Percentiles rank a stretch among this genome's conserved stretches.
Evolutionary conservation across 92 coral and sea anemone genomes (phyloP).

Genomic region (Epizoanthus fatuus): DNA sequence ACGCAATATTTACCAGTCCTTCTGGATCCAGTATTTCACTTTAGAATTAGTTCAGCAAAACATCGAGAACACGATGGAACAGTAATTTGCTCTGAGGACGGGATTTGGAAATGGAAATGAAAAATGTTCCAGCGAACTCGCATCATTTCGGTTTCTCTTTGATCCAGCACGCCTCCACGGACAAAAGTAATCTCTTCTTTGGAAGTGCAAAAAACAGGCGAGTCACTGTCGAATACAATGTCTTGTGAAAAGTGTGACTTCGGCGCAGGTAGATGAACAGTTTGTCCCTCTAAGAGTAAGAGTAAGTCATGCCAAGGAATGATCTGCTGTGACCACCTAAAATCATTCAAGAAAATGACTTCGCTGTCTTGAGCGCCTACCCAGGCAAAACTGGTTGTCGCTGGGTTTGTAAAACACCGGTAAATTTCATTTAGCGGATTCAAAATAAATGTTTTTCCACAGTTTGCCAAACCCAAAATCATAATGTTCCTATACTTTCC

Average conservation of each 20-base stretch:
- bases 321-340: conserved; percentile 50
- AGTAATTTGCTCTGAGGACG: too few relatives aligned
- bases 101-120: too few relatives aligned
- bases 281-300: too few relatives aligned
- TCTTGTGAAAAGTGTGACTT: too few relatives aligned
- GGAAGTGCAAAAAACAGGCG: conserved; percentile 52
- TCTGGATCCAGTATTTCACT: neutral
- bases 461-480: conserved; percentile 53
- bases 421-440: conserved; percentile 55
- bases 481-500: conserved; percentile 60
- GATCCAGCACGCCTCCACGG: conserved; percentile 37
- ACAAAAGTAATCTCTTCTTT: conserved; percentile 36
- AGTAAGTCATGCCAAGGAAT: conserved; percentile 62
- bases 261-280: too few relatives aligned
- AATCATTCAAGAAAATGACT: conserved; percentile 55
- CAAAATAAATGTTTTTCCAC: conserved; percentile 68
- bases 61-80: too few relatives aligned
- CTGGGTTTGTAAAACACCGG: conserved; percentile 59
- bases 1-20: neutral
- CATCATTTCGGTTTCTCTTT: neutral
- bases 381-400: conserved; percentile 67
- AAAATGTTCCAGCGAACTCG: too few relatives aligned
- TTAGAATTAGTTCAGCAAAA: neutral
- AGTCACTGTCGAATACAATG: too few relatives aligned
- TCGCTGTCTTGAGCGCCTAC: conserved; percentile 51